Base-by-base conservation (phyloP, 2,113 vertebrate species). In the Elachura formosa region DNA sequence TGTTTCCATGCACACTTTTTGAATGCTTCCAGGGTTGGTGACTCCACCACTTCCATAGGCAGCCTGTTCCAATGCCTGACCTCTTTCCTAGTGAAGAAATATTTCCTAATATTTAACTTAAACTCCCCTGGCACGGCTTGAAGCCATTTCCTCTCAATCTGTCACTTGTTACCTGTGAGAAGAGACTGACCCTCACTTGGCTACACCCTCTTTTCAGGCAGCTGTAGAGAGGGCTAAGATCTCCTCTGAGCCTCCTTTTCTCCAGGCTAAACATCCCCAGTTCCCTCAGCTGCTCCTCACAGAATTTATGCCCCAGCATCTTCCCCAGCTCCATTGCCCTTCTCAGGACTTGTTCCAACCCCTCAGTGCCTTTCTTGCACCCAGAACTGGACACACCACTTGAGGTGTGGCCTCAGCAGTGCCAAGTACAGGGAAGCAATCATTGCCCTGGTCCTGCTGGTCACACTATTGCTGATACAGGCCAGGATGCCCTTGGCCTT, bases 151-250 rank as follows among this genome's bases (percentile, higher is more conserved):
- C 8, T 51, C 23, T 49, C 51, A 58, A 14, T 12, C 15, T 64
- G 33, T 36, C 23, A 19, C 8, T 51, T 16, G 33, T 20, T 51
- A 43, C 12, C 16, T 29, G 19, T 5, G 58, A 58, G 51, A 80
- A 58, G 36, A 72, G 33, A 28, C 12, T 0, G 1, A 28, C 2
- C 1, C 7, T 10, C 19, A n/a, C 5, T 23, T 72, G 25, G 5
- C 26, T n/a, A 7, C 31, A 33, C 1, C 9, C 20, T 34, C 25
- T 56, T 56, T 13, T 88, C 33, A 43, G 26, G 36, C 8, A 20
- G 4, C 1, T 49, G 12, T 28, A 64, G 31, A 33, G 41, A 43
- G 18, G 1, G 7, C 36, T 11, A 23, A 64, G 22, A 20, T 58
- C 43, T 18, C 24, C 7, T 7, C 11, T 26, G 18, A 64, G 14